Evolutionary conservation across 2,888 invertebrate genomes (phyloP).

Genomic region (Perizoma affinitatum): DNA sequence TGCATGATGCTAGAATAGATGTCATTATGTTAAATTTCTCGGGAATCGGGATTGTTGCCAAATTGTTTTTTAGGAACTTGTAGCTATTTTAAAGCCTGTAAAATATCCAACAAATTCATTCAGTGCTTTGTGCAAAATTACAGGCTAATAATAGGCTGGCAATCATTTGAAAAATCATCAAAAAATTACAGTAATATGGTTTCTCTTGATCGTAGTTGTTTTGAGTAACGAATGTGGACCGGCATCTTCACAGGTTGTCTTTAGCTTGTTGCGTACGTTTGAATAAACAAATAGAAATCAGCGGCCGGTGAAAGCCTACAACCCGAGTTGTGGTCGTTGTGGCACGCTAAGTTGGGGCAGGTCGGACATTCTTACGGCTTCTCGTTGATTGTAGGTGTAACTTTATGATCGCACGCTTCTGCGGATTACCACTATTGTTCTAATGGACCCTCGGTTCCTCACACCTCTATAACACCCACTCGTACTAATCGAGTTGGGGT

Average conservation of each 20-base stretch:
- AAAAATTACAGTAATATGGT: background rate
- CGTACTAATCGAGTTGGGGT: slow-evolving; percentile 55
- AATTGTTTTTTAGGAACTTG: slow-evolving; percentile 49
- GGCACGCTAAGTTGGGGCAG: slow-evolving; percentile 64
- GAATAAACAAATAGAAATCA: slow-evolving; percentile 39
- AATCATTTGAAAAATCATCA: background rate
- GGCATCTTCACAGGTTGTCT: slow-evolving; percentile 25
- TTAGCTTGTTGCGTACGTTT: slow-evolving; percentile 31
- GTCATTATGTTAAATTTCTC: slow-evolving; percentile 37
- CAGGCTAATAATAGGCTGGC: too few relatives aligned
- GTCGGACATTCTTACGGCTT: slow-evolving; percentile 66
- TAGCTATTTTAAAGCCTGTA: slow-evolving; percentile 44
- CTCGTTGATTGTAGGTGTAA: slow-evolving; percentile 69
- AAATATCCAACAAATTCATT: background rate
- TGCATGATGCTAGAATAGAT: slow-evolving; percentile 22
- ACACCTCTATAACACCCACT: slow-evolving; percentile 57
- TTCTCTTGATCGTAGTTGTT: background rate
- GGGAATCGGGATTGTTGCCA: slow-evolving; percentile 56
- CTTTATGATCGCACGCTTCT: slow-evolving; percentile 77
- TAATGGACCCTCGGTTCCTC: slow-evolving; percentile 66
- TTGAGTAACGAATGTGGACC: slow-evolving; percentile 7
- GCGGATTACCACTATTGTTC: slow-evolving; percentile 74
- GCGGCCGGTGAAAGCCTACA: slow-evolving; percentile 48
- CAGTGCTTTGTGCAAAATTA: background rate
- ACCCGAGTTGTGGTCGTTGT: slow-evolving; percentile 41